Percentiles rank a stretch among this genome's conserved stretches.
phyloP scores from a whole-genome alignment of 2,888 invertebrate species.

The Lasioglossum vierecki region DNA sequence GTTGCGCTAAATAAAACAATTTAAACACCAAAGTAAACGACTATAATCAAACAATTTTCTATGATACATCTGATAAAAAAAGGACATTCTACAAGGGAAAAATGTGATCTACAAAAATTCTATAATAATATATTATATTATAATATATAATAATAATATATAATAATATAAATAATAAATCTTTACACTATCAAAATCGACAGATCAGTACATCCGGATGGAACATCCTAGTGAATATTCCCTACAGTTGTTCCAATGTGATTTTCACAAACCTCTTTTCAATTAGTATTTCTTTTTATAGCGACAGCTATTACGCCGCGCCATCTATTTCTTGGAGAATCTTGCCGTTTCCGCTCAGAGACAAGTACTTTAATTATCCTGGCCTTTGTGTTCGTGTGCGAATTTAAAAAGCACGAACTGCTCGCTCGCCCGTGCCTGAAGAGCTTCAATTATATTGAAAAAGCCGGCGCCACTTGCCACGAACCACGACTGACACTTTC shows the following conservation, averaged over 20 bases:
- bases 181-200: background rate
- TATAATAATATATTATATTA: too few species aligned
- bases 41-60: background rate
- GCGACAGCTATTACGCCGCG: slow-evolving; percentile 10
- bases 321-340: slow-evolving; percentile 9
- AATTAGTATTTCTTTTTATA: slow-evolving; percentile 22
- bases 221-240: background rate
- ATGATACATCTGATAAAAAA: background rate
- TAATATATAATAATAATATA: too few species aligned
- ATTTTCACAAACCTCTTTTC: background rate
- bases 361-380: slow-evolving; percentile 56
- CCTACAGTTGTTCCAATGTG: background rate
- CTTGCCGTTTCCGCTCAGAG: background rate
- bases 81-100: background rate
- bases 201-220: background rate
- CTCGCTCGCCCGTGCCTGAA: slow-evolving; percentile 18
- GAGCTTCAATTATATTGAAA: slow-evolving; percentile 54
- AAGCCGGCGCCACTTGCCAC: slow-evolving; percentile 29
- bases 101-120: too few species aligned
- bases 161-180: too few species aligned
- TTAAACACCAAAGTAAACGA: background rate
- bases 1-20: background rate
- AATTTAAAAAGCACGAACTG: slow-evolving; percentile 33
- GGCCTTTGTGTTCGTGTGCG: slow-evolving; percentile 24
- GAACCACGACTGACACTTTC: slow-evolving; percentile 23